phyloP scores from a whole-genome alignment of 1,140 invertebrate species.

The Solen grandis region DNA sequence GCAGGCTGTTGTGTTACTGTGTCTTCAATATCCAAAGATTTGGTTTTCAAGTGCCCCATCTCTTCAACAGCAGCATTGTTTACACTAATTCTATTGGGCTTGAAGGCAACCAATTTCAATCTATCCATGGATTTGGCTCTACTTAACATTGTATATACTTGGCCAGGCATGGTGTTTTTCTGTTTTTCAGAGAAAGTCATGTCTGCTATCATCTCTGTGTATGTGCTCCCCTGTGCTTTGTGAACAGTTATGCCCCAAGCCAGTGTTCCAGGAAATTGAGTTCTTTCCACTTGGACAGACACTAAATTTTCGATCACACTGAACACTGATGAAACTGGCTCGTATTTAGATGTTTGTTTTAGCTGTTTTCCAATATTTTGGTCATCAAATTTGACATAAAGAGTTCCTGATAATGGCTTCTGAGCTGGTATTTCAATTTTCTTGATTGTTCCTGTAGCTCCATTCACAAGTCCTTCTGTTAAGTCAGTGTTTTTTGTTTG shows the following conservation, averaged over 20 bases:
- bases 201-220: conserved; percentile 4
- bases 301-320: not conserved
- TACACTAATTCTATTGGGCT: not conserved
- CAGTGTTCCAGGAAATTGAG: conserved; percentile 4
- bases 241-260: not conserved
- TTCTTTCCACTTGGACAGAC: not conserved
- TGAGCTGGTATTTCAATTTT: not conserved
- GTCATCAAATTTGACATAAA: no score
- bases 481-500: not conserved
- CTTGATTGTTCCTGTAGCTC: not conserved
- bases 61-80: conserved; percentile 3
- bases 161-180: conserved; percentile 11
- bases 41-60: not conserved
- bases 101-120: not conserved
- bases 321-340: no score
- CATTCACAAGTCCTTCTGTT: conserved; percentile 1
- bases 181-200: conserved; percentile 15
- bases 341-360: no score
- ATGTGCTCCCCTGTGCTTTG: not conserved
- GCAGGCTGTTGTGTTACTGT: not conserved
- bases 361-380: no score
- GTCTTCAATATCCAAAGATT: not conserved
- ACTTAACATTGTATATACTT: conserved; percentile 11
- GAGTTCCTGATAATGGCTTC: not conserved
- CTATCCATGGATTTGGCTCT: conserved; percentile 10